Evolutionary conservation across 1,140 invertebrate genomes (phyloP), one percentile per base, ranked within the genome.

Genomic region (Polypedilum pembai): DNA sequence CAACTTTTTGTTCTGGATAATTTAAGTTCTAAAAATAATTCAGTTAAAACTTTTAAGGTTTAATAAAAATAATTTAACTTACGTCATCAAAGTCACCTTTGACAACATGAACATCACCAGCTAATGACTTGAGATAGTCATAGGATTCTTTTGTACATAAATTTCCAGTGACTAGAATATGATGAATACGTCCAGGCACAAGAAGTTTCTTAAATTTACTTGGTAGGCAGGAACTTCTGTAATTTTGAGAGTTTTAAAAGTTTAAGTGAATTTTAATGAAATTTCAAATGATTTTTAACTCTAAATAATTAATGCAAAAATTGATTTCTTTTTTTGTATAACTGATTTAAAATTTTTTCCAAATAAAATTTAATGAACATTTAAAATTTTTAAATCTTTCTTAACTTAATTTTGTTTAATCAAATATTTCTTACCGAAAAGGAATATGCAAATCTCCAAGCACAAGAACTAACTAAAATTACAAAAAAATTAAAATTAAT

Each of bases 361-460:
- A n/a, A 18, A 66, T 18, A 78, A 18, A 18, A 66, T 66, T 66
- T 18, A 66, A 66, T 18, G 1, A 7, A 66, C 7, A 93, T 94
- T 80, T 93, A 95, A n/a, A n/a, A n/a, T n/a, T n/a, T n/a, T n/a
- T n/a, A 33, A 33, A 33, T 33, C 5, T 33, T 33, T 33, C 2
- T 33, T 33, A 3, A 33, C 24, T 33, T 33, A n/a, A n/a, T n/a
- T n/a, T n/a, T n/a, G 1, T 33, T 33, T 3, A 33, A 33, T 3
- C 24, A 33, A 33, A 33, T 3, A 33, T 33, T 33, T 33, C 24
- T 33, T 33, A 33, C 78, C 98, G 88, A 80, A 98, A 95, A 21
- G 98, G 98, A 86, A 99, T 98, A 83, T 99, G 97, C 76, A 99
- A 86, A 85, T 99, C 98, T 66, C 98, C 98, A 76, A 99, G 87